Conservation (phyloP, 35 echinoderm and acorn worm genomes). For the Diadema setosum region DNA sequence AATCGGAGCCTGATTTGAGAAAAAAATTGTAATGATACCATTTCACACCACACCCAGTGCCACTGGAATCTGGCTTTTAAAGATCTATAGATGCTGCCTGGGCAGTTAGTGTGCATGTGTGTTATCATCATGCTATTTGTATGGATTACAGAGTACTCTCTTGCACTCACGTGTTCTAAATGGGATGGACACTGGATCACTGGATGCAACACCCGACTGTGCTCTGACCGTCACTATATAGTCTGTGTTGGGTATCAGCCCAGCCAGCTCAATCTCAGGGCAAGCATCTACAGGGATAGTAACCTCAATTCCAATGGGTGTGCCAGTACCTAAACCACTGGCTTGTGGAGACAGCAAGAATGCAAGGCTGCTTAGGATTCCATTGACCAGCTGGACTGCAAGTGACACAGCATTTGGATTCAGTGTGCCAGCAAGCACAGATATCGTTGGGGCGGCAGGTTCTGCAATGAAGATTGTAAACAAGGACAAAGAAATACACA, state of each 20-base stretch:
- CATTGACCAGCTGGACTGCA: not conserved
- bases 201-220: not conserved
- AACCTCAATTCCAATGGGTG: slow-evolving; percentile 6
- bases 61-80: too few relatives aligned
- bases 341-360: not conserved
- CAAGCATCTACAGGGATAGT: slow-evolving; percentile 27
- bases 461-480: not conserved
- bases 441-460: not conserved
- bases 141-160: too few relatives aligned
- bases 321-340: slow-evolving; percentile 6
- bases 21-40: too few relatives aligned
- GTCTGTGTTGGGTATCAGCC: slow-evolving; percentile 25
- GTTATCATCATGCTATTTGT: too few relatives aligned
- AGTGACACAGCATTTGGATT: not conserved
- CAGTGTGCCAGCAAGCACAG: not conserved
- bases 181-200: not conserved
- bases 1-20: too few relatives aligned
- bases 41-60: too few relatives aligned
- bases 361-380: not conserved
- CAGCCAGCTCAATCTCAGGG: slow-evolving; percentile 30
- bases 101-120: too few relatives aligned
- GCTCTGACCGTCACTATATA: slow-evolving; percentile 26
- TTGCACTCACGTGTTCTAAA: slow-evolving; percentile 32
- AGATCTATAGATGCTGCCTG: too few relatives aligned
- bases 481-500: not conserved